These are phyloP conservation scores for Drosophila anceps DNA, from an alignment of 2,888 invertebrate genomes.

Conservation along the genomic window DNA sequence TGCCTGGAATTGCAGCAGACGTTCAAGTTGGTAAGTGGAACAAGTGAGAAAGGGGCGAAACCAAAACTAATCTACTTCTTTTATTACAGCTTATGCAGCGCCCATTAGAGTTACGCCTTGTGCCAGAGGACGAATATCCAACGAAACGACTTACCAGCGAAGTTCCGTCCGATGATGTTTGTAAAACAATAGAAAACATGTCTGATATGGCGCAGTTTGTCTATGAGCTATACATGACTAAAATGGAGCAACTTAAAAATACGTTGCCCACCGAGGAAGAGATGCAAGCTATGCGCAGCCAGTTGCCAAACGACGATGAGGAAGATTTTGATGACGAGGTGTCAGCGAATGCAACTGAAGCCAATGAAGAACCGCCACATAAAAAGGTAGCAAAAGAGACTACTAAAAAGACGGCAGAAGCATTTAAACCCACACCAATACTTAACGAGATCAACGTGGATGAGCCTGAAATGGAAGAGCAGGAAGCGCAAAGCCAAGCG, in stretches of 20 bases:
- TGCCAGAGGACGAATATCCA: constrained; percentile 93
- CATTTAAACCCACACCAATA: constrained; percentile 85
- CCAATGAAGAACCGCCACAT: constrained; percentile 53
- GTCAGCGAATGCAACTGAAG: constrained; percentile 18
- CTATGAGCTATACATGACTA: constrained; percentile 94
- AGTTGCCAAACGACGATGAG: constrained; percentile 86
- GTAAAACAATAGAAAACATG: constrained; percentile 87
- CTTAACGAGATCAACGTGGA: constrained; percentile 86
- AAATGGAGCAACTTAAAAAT: constrained; percentile 88
- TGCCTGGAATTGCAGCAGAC: constrained; percentile 98
- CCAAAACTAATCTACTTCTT: neutral
- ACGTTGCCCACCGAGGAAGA: constrained; percentile 72
- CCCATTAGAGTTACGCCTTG: constrained; percentile 92
- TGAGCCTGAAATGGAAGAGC: constrained; percentile 55
- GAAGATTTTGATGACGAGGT: constrained; percentile 22
- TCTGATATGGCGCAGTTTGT: constrained; percentile 98
- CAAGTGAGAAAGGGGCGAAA: neutral
- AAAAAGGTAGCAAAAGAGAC: constrained; percentile 48
- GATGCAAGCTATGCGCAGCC: constrained; percentile 71
- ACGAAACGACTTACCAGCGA: constrained; percentile 87
- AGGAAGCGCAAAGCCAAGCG: neutral
- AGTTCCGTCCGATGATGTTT: constrained; percentile 77
- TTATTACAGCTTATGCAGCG: constrained; percentile 90
- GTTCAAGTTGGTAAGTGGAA: constrained; percentile 91
- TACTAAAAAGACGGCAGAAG: constrained; percentile 55